phyloP scores from a whole-genome alignment of 2,888 invertebrate genomes.

The Dione juno region DNA sequence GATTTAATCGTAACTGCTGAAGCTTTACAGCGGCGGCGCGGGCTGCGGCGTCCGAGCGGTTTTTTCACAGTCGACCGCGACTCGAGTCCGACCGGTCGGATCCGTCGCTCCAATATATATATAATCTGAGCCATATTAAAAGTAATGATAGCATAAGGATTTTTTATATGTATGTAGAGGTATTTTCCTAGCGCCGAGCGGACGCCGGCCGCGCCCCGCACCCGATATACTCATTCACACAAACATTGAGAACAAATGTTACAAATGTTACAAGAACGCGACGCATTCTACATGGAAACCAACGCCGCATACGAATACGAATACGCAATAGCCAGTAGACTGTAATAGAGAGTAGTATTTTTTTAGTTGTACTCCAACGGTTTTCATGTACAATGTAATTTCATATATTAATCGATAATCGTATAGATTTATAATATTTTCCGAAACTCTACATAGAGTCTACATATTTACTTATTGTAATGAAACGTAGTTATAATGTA shows the following conservation, averaged over 20 bases:
- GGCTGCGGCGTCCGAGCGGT: conserved; percentile 45
- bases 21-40: conserved; percentile 64
- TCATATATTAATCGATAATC: conserved; percentile 55
- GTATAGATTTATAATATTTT: conserved; percentile 78
- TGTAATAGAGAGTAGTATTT: conserved; percentile 8
- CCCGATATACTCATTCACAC: conserved; percentile 74
- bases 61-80: conserved; percentile 39
- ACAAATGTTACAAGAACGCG: conserved; percentile 53
- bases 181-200: conserved; percentile 53
- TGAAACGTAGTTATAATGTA: conserved; percentile 61
- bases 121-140: conserved; percentile 50
- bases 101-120: conserved; percentile 39
- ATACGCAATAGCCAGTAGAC: conserved; percentile 16
- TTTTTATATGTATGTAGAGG: conserved; percentile 50
- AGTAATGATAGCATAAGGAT: conserved; percentile 51
- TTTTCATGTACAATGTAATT: conserved; percentile 65
- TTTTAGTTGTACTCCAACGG: conserved; percentile 21
- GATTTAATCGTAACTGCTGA: conserved; percentile 59
- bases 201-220: conserved; percentile 48
- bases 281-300: conserved; percentile 60
- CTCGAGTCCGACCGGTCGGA: conserved; percentile 2
- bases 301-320: conserved; percentile 13
- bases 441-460: conserved; percentile 80
- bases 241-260: conserved; percentile 72
- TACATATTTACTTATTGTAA: conserved; percentile 66